These are phyloP conservation scores for Diaperis boleti DNA, from an alignment of 2,888 invertebrate genomes.

Conservation along the genomic window DNA sequence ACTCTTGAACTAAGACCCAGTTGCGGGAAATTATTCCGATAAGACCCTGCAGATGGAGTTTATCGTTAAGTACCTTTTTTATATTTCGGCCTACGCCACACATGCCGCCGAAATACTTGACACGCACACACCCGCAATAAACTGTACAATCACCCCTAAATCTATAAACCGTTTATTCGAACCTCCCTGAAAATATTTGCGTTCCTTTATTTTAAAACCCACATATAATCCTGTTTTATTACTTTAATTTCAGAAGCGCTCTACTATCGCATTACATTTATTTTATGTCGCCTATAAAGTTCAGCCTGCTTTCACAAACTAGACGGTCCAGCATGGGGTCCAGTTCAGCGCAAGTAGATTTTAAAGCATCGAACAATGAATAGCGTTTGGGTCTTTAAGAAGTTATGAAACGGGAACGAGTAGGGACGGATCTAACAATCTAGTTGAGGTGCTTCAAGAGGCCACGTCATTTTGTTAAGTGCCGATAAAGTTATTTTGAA, in stretches of 20 bases:
- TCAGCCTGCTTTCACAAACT: constrained; percentile 31
- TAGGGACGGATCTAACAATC: constrained; percentile 33
- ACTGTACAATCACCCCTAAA: constrained; percentile 42
- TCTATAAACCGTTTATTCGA: constrained; percentile 49
- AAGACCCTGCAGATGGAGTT: too few relatives aligned
- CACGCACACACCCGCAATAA: constrained; percentile 29
- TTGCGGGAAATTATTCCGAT: too few relatives aligned
- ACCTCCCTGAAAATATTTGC: constrained; percentile 50
- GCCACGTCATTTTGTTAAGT: constrained; percentile 48
- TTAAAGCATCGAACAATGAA: constrained; percentile 41
- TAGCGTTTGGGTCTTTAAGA: constrained; percentile 19
- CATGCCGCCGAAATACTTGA: constrained; percentile 1
- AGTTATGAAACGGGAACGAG: constrained; percentile 26
- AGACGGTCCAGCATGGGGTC: constrained; percentile 24
- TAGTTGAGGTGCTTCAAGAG: constrained; percentile 45
- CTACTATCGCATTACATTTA: constrained; percentile 48
- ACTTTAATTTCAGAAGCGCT: constrained; percentile 37
- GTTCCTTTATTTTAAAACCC: constrained; percentile 54
- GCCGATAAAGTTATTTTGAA: constrained; percentile 49
- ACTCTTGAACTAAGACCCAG: too few relatives aligned
- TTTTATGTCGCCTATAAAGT: constrained; percentile 31
- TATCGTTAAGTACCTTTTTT: too few relatives aligned
- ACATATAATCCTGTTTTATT: constrained; percentile 37
- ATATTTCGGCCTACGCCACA: not conserved
- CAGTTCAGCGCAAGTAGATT: constrained; percentile 25